These are phyloP conservation scores for Charaxes varanes DNA, from an alignment of 1,140 invertebrate species.

Conservation along the genomic window DNA sequence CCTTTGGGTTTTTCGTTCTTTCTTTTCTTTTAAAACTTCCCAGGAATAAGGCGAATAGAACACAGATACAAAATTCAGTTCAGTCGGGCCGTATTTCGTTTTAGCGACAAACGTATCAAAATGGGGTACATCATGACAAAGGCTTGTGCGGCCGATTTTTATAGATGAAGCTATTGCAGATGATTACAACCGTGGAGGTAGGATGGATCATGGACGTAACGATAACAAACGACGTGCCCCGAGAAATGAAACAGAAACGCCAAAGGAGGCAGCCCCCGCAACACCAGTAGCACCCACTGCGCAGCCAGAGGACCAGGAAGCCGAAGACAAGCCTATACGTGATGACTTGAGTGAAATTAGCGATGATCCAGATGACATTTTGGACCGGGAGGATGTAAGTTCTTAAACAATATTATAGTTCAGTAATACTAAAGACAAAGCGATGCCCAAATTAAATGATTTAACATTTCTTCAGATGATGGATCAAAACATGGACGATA, in stretches of 20 bases:
- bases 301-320: conserved; percentile 65
- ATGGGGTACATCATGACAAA: too few relatives aligned
- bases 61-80: too few relatives aligned
- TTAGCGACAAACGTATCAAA: background rate
- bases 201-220: conserved; percentile 45
- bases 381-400: conserved; percentile 84
- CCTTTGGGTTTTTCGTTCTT: too few relatives aligned
- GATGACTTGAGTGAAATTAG: conserved; percentile 90
- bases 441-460: too few relatives aligned
- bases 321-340: conserved; percentile 76
- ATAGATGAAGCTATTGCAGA: conserved; percentile 28
- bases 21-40: too few relatives aligned
- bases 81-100: too few relatives aligned
- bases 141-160: too few relatives aligned
- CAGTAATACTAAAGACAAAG: too few relatives aligned
- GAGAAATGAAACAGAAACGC: conserved; percentile 40
- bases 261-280: conserved; percentile 35
- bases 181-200: conserved; percentile 55
- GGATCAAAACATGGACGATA: conserved; percentile 55
- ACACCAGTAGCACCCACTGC: conserved; percentile 32
- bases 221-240: conserved; percentile 41
- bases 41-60: too few relatives aligned
- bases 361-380: conserved; percentile 89
- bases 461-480: conserved; percentile 64
- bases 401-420: conserved; percentile 3